Conservation (phyloP, 2,113 vertebrate genomes). For the Calidris pygmaea region DNA sequence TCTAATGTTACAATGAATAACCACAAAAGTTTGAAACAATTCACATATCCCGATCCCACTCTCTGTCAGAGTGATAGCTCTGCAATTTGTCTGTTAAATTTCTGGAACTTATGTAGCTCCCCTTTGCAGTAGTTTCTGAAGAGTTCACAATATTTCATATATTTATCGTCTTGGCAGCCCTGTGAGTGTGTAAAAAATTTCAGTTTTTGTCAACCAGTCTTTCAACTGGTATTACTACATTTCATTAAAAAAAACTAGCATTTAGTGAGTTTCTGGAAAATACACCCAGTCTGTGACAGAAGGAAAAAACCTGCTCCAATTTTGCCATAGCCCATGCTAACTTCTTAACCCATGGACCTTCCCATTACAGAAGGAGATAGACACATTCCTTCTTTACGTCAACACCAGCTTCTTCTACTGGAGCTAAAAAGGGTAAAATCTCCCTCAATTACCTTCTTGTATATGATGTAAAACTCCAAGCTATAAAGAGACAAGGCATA, state of each 20-base stretch:
- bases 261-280: background rate
- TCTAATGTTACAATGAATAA: background rate
- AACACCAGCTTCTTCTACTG: background rate
- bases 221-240: background rate
- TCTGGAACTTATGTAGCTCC: background rate
- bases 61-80: background rate
- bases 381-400: accelerated
- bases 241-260: background rate
- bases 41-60: background rate
- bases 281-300: background rate
- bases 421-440: background rate
- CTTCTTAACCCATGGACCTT: background rate
- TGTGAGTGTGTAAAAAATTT: background rate
- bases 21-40: background rate
- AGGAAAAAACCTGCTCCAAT: background rate
- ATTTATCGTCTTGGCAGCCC: background rate
- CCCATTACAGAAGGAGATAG: background rate
- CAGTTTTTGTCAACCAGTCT: background rate
- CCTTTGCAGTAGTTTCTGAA: background rate
- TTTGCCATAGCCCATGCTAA: background rate
- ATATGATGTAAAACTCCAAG: background rate
- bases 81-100: background rate
- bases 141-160: background rate
- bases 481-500: background rate
- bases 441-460: background rate